These are phyloP conservation scores for Pachypeltis micranthus DNA, from an alignment of 1,140 invertebrate genomes.

Conservation along the genomic window DNA sequence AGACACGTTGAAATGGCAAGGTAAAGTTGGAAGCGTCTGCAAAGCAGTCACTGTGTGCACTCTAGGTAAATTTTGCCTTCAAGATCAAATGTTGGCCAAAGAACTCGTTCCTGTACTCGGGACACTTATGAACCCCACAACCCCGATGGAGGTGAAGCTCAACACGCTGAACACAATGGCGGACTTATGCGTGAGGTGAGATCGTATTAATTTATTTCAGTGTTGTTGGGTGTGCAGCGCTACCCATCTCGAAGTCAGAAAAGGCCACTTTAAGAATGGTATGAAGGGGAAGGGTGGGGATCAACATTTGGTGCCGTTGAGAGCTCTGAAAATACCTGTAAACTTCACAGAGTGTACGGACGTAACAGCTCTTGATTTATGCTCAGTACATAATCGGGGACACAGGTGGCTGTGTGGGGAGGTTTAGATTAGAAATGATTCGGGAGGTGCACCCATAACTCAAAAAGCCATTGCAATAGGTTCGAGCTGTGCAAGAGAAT, in stretches of 20 bases:
- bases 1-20: constrained; percentile 26
- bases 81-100: constrained; percentile 41
- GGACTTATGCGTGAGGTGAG: constrained; percentile 45
- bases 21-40: constrained; percentile 10
- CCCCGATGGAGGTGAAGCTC: constrained; percentile 40
- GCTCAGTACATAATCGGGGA: background rate
- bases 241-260: too few relatives aligned
- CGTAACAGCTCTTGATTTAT: background rate
- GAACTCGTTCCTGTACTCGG: constrained; percentile 39
- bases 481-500: too few relatives aligned
- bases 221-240: background rate
- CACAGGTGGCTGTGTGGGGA: too few relatives aligned
- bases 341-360: too few relatives aligned
- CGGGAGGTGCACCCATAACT: too few relatives aligned
- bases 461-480: too few relatives aligned
- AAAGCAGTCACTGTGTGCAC: constrained; percentile 31
- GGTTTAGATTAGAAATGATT: too few relatives aligned
- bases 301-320: background rate
- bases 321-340: too few relatives aligned
- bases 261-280: too few relatives aligned
- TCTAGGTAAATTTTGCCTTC: constrained; percentile 42
- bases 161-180: constrained; percentile 49
- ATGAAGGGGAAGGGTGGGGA: too few relatives aligned
- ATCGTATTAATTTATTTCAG: background rate
- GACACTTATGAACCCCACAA: constrained; percentile 35